A percentile compares a stretch with the other conserved stretches of the same genome.
Evolutionary conservation across 2,113 vertebrate genomes (phyloP).

Genomic region (Raphicerus campestris): DNA sequence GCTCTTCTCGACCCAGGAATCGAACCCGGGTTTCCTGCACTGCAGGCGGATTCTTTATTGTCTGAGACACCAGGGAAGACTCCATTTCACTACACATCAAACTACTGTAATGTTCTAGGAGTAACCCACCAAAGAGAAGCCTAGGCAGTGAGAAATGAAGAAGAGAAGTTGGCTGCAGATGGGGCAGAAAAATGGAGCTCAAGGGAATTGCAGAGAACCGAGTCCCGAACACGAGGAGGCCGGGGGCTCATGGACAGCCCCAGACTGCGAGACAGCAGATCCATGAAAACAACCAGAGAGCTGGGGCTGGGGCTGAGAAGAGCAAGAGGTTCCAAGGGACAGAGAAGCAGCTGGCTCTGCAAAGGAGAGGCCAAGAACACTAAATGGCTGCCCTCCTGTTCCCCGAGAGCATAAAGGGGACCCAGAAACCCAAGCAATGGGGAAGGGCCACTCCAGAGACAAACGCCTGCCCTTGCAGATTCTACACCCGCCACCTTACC

Average conservation of each 20-base stretch:
- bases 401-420: not conserved
- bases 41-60: not conserved
- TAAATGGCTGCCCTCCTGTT: not conserved
- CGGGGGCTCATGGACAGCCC: too few species aligned
- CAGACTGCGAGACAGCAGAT: fast-evolving
- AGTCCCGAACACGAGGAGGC: fast-evolving
- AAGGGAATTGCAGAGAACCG: not conserved
- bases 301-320: not conserved
- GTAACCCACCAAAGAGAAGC: not conserved
- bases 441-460: not conserved
- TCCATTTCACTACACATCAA: not conserved
- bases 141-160: not conserved
- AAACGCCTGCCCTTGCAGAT: too few species aligned
- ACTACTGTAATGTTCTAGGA: not conserved
- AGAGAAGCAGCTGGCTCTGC: not conserved
- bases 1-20: not conserved
- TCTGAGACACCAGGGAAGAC: not conserved
- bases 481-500: not conserved
- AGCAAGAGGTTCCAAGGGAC: not conserved
- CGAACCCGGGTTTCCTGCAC: not conserved
- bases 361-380: not conserved
- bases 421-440: not conserved
- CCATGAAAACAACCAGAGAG: fast-evolving
- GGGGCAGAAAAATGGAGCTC: not conserved
- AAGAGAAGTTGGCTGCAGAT: not conserved